A percentile compares a stretch with the other conserved stretches of the same genome.
Conservation (phyloP, 2,797 vertebrate genomes). For the Mastacembelus armatus region DNA sequence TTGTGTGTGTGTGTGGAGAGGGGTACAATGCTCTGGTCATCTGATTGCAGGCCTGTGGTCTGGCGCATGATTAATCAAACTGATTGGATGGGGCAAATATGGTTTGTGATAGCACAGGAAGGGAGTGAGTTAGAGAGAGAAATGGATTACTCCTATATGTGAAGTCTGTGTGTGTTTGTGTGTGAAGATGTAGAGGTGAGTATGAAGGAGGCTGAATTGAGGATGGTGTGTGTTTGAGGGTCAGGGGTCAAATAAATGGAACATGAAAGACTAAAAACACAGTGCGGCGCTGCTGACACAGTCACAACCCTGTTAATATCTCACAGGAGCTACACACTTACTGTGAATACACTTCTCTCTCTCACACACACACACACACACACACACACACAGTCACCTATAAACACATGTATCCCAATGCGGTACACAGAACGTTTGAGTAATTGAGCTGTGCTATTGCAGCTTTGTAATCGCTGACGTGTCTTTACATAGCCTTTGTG, state of each 20-base stretch:
- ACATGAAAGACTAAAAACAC: constrained; percentile 81
- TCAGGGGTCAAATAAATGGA: constrained; percentile 84
- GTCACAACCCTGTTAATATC: constrained; percentile 80
- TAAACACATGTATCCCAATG: constrained; percentile 63
- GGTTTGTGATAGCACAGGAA: constrained; percentile 87
- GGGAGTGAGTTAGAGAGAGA: constrained; percentile 86
- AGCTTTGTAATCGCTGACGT: constrained; percentile 80
- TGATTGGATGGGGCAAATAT: constrained; percentile 93
- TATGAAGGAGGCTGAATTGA: constrained; percentile 50
- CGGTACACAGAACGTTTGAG: constrained; percentile 67
- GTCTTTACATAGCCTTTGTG: constrained; percentile 80
- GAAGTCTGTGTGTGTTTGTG: constrained; percentile 38
- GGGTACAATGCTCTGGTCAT: constrained; percentile 79
- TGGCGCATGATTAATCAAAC: constrained; percentile 92
- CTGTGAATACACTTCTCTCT: constrained; percentile 42
- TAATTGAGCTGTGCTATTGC: constrained; percentile 78
- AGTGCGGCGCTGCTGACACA: constrained; percentile 76
- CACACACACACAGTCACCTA: constrained; percentile 41
- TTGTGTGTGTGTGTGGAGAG: constrained; percentile 54
- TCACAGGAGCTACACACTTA: constrained; percentile 66
- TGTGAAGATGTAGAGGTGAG: constrained; percentile 58
- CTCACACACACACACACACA: neutral
- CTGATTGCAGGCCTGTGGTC: constrained; percentile 93
- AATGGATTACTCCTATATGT: constrained; percentile 76
- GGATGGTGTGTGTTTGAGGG: constrained; percentile 68